phyloP scores from a whole-genome alignment of 1,140 invertebrate species.

The Drosophila cardini region DNA sequence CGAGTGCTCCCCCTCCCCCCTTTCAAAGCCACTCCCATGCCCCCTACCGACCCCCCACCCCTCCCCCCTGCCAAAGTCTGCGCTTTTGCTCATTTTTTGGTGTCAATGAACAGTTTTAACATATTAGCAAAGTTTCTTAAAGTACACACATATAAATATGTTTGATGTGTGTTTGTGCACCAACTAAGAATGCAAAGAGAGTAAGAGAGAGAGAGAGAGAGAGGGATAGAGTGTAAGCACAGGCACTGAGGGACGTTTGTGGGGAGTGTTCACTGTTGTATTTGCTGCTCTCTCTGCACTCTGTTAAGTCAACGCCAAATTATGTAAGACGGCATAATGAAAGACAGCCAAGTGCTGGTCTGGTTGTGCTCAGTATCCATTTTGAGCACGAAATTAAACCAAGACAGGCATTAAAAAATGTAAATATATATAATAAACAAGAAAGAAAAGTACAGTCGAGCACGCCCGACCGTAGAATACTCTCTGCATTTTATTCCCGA shows the following conservation, averaged over 20 bases:
- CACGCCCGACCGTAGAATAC: too few species aligned
- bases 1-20: background rate
- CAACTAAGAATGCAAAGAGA: constrained; percentile 12
- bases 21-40: background rate
- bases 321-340: constrained; percentile 40
- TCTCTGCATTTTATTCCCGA: too few species aligned
- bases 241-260: background rate
- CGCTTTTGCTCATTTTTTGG: constrained; percentile 78
- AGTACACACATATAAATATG: constrained; percentile 80
- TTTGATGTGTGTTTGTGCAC: constrained; percentile 67
- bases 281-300: constrained; percentile 2
- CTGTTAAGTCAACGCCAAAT: constrained; percentile 32
- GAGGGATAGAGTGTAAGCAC: too few species aligned
- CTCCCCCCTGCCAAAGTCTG: background rate
- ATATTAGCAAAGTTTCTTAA: constrained; percentile 83
- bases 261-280: constrained; percentile 1
- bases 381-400: background rate
- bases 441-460: too few species aligned
- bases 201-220: background rate
- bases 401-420: background rate
- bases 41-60: background rate
- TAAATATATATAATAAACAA: too few species aligned
- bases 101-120: constrained; percentile 84
- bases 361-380: constrained; percentile 20
- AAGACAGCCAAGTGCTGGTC: constrained; percentile 16